phyloP scores from a whole-genome alignment of 2,888 invertebrate species.

The Scotopteryx bipunctaria region DNA sequence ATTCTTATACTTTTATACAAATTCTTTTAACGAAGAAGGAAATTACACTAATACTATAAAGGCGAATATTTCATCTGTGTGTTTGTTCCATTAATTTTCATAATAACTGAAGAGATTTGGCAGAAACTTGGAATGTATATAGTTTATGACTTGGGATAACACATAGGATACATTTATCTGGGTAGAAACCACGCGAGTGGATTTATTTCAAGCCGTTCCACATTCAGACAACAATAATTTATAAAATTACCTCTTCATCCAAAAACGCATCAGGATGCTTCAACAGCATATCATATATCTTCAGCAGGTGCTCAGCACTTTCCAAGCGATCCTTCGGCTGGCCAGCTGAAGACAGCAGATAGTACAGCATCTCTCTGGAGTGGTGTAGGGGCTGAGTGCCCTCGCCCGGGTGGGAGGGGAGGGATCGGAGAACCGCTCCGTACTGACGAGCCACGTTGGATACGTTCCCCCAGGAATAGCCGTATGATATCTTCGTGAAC shows the following conservation, averaged over 20 bases:
- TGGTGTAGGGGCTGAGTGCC: constrained; percentile 85
- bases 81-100: too few relatives aligned
- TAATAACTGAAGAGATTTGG: too few relatives aligned
- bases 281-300: constrained; percentile 71
- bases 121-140: too few relatives aligned
- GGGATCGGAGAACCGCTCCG: constrained; percentile 77
- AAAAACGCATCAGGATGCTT: constrained; percentile 85
- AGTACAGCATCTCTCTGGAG: constrained; percentile 82
- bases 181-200: too few relatives aligned
- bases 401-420: constrained; percentile 85
- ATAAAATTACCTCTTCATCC: constrained; percentile 86
- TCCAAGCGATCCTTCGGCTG: constrained; percentile 66
- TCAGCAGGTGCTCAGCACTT: constrained; percentile 86
- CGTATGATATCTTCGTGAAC: constrained; percentile 79
- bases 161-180: too few relatives aligned
- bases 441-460: constrained; percentile 82
- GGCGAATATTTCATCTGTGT: too few relatives aligned
- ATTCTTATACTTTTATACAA: too few relatives aligned
- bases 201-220: too few relatives aligned
- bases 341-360: constrained; percentile 68
- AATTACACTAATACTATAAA: too few relatives aligned
- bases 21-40: too few relatives aligned
- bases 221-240: too few relatives aligned
- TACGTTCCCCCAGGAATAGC: constrained; percentile 85
- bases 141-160: too few relatives aligned